Conservation (phyloP, 2,113 vertebrate species). For the Tetrao urogallus region DNA sequence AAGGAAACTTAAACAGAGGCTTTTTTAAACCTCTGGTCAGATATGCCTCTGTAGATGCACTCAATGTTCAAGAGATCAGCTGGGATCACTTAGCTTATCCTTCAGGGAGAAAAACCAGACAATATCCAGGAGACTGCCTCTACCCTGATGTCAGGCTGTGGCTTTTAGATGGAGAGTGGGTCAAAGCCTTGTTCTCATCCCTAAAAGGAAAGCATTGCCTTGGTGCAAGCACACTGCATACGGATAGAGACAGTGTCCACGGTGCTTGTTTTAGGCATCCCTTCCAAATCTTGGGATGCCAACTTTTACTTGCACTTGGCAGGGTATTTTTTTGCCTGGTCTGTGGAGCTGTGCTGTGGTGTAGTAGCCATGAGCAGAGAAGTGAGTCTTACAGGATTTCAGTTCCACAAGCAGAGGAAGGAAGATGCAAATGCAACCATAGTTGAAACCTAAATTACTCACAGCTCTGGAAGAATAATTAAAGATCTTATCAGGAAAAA, state of each 20-base stretch:
- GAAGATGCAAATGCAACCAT: neutral
- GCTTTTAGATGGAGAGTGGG: neutral
- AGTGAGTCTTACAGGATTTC: neutral
- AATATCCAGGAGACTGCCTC: neutral
- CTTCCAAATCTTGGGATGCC: neutral
- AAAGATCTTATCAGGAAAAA: neutral
- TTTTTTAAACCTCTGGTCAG: neutral
- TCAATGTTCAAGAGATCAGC: neutral
- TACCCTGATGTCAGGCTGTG: neutral
- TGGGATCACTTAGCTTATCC: neutral
- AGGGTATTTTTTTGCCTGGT: neutral
- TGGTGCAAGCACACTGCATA: neutral
- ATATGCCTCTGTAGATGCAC: neutral
- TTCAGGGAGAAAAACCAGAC: neutral
- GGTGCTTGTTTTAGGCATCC: neutral
- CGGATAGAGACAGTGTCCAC: accelerated
- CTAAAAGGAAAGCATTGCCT: neutral
- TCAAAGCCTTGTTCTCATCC: neutral
- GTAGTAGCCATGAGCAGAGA: neutral
- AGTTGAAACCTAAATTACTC: neutral
- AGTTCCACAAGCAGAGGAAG: neutral
- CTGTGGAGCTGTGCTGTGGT: neutral
- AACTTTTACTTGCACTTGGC: neutral
- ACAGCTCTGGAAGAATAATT: neutral
- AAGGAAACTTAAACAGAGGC: neutral